Conservation (phyloP, 1,140 invertebrate species). For the Monomorium pharaonis region DNA sequence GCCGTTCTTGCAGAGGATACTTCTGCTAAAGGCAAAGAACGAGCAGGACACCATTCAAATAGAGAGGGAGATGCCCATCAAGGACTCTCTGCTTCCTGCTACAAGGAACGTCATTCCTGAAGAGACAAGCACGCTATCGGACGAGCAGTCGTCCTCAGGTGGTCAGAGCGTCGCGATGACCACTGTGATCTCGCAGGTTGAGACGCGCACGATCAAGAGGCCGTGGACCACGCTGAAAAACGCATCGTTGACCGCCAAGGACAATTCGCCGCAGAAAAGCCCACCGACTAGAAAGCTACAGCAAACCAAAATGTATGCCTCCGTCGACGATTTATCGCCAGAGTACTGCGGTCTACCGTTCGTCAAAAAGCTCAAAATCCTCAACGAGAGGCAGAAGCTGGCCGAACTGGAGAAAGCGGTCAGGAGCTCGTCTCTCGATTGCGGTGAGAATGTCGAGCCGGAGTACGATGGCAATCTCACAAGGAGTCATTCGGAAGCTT, state of each 20-base stretch:
- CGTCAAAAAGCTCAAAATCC: slow-evolving; percentile 94
- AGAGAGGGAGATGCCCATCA: slow-evolving; percentile 75
- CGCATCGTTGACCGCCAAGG: slow-evolving; percentile 77
- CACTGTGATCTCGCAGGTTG: background rate
- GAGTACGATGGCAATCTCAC: slow-evolving; percentile 86
- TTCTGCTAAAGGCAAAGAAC: slow-evolving; percentile 92
- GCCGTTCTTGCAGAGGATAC: slow-evolving; percentile 91
- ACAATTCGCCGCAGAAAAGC: slow-evolving; percentile 69
- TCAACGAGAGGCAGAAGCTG: slow-evolving; percentile 94
- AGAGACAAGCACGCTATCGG: slow-evolving; percentile 29
- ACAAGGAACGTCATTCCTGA: slow-evolving; percentile 70
- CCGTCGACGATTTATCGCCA: slow-evolving; percentile 94
- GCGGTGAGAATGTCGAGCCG: slow-evolving; percentile 86
- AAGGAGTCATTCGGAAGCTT: slow-evolving; percentile 88
- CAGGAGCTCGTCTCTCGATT: slow-evolving; percentile 92
- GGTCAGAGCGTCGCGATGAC: background rate
- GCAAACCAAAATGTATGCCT: slow-evolving; percentile 89
- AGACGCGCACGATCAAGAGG: slow-evolving; percentile 73
- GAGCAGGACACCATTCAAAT: slow-evolving; percentile 86
- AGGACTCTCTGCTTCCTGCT: slow-evolving; percentile 75
- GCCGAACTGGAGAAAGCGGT: slow-evolving; percentile 92
- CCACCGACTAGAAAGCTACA: slow-evolving; percentile 75
- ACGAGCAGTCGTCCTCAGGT: slow-evolving; percentile 52
- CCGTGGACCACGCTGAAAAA: slow-evolving; percentile 83
- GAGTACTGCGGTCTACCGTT: slow-evolving; percentile 95